These are phyloP conservation scores for Hetaerina titia DNA, from an alignment of 2,888 invertebrate species.

Conservation along the genomic window DNA sequence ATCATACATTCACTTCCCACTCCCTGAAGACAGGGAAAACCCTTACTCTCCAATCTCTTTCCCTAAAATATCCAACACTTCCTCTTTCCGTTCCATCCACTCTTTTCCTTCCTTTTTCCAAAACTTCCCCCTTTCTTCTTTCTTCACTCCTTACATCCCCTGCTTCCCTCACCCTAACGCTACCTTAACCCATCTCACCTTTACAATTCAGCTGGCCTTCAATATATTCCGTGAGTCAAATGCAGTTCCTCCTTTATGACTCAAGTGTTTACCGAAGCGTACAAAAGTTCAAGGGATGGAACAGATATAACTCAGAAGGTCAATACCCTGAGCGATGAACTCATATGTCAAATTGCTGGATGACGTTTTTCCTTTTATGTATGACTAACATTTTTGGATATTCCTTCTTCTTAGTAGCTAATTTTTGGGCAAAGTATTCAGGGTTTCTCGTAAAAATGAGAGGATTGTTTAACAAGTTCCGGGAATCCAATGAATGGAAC, in stretches of 20 bases:
- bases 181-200: not conserved
- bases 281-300: not conserved
- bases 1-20: no score
- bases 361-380: not conserved
- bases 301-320: not conserved
- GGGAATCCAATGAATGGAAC: not conserved
- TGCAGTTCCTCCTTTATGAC: slow-evolving; percentile 2
- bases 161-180: not conserved
- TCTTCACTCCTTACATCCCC: not conserved
- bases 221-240: slow-evolving; percentile 9
- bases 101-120: no score
- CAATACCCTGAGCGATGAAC: not conserved
- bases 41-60: no score
- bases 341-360: not conserved
- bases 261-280: not conserved
- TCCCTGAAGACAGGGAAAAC: no score
- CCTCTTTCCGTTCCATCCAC: no score
- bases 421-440: not conserved
- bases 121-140: not conserved
- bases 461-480: not conserved
- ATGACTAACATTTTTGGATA: not conserved
- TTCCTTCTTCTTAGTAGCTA: no score
- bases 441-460: not conserved
- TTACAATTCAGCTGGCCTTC: not conserved
- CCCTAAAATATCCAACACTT: no score